Base-by-base conservation (phyloP, 1,140 invertebrate species). In the Popillia japonica region DNA sequence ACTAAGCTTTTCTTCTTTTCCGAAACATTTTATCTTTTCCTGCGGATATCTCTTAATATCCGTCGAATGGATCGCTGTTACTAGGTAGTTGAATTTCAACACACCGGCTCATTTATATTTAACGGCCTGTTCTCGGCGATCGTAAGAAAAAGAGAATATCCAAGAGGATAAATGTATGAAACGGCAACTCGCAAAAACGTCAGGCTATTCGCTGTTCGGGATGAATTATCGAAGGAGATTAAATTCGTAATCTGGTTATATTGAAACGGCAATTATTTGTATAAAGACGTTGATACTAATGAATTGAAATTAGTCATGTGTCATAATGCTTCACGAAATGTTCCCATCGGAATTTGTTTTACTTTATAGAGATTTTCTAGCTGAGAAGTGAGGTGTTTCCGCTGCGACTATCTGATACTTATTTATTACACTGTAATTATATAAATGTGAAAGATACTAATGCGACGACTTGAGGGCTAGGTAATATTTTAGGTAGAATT, bases 191-290 rank as follows among this genome's bases (percentile, higher is more conserved):
- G 61, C 17, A 20, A 27, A n/a, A 64, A 64, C 61, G 61, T 64
- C 61, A 23, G 22, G 61, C 44, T 10, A 48, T 11, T n/a, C 11
- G 44, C 44, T n/a, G 11, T n/a, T 14, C 22, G n/a, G 61, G 61
- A 64, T 64, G 61, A 27, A 27, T 64, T 27, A 64, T 64, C 61
- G 61, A 64, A 64, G 17, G 22, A 64, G 61, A 64, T 64, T 64
- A 64, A 64, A 64, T 64, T 64, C 17, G 61, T 27, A 64, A 64
- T 64, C 61, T 27, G 61, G 61, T 22, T 64, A 64, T 64, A 64
- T 64, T 64, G 61, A 64, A 64, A 64, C 61, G 61, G 61, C 61
- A 64, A 64, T 64, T 64, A 64, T 64, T 64, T 23, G 17, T 64
- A 22, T 64, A 64, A 64, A 64, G 61, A 27, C 61, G 61, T 27